These are phyloP conservation scores for Artibeus lituratus DNA, from an alignment of 2,797 vertebrate genomes.

Conservation along the genomic window DNA sequence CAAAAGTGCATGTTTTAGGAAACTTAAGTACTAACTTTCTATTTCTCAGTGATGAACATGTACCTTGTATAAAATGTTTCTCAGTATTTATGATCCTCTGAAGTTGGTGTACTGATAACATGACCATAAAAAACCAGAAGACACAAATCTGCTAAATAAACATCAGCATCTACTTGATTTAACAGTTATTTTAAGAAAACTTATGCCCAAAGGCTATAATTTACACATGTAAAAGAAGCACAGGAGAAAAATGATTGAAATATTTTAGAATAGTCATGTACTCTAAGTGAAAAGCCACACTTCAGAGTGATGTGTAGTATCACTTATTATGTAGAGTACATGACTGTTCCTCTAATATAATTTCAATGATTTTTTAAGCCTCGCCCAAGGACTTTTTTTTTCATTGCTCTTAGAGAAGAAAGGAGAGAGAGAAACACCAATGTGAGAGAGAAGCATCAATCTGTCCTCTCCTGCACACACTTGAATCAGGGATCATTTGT, in stretches of 20 bases:
- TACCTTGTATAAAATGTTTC: background rate
- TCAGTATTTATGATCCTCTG: background rate
- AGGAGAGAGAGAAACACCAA: background rate
- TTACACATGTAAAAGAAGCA: background rate
- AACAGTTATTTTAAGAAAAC: conserved; percentile 28
- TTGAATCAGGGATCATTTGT: background rate
- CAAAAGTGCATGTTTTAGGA: background rate
- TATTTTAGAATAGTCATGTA: background rate
- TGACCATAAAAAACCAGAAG: background rate
- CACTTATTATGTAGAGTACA: conserved; percentile 12
- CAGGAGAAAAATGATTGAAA: background rate
- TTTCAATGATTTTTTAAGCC: background rate
- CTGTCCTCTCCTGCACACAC: background rate
- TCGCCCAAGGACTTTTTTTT: background rate
- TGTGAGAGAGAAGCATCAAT: background rate
- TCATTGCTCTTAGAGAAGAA: background rate
- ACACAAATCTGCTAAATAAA: conserved; percentile 22
- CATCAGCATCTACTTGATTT: background rate
- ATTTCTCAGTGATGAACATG: conserved; percentile 15
- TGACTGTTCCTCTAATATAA: background rate
- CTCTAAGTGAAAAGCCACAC: conserved; percentile 21
- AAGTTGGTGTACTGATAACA: background rate
- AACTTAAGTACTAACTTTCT: background rate
- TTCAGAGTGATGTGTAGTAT: background rate
- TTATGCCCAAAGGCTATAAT: background rate